Evolutionary conservation across 2,888 invertebrate species (phyloP).

Genomic region (Trachelus iudaicus): DNA sequence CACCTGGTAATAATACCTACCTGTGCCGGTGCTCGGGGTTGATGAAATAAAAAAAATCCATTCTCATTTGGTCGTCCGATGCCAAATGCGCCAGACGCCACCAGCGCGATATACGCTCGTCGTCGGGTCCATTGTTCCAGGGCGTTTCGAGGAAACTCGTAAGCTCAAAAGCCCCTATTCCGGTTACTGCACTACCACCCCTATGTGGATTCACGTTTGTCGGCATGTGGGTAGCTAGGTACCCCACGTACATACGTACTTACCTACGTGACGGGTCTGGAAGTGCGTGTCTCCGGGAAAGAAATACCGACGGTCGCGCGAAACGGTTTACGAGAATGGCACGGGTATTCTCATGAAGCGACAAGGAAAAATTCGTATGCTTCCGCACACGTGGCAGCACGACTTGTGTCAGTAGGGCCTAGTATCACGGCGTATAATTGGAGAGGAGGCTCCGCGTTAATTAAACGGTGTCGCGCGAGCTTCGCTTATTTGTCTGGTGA

Average conservation of each 20-base stretch:
- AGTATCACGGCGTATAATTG: background rate
- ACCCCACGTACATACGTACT: background rate
- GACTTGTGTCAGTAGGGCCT: background rate
- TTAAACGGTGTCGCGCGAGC: background rate
- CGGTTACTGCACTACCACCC: background rate
- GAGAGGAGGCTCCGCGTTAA: background rate
- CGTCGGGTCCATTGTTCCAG: background rate
- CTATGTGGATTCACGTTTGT: background rate
- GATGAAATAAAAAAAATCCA: background rate
- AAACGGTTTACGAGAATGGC: background rate
- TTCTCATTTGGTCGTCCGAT: background rate
- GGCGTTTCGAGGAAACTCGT: background rate
- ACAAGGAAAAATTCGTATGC: background rate
- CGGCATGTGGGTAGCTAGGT: background rate
- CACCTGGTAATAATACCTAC: background rate
- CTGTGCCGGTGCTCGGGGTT: background rate
- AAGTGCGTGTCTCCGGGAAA: background rate
- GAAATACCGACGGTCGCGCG: background rate
- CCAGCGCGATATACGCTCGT: background rate
- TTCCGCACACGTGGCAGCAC: background rate
- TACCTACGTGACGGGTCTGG: background rate
- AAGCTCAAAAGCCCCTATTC: background rate
- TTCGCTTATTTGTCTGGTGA: background rate
- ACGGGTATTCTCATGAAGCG: background rate
- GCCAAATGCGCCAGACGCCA: background rate